Percentiles rank a stretch among this genome's conserved stretches.
phyloP scores from a whole-genome alignment of 2,888 invertebrate genomes.

The Hirtodrosophila alboralis region DNA sequence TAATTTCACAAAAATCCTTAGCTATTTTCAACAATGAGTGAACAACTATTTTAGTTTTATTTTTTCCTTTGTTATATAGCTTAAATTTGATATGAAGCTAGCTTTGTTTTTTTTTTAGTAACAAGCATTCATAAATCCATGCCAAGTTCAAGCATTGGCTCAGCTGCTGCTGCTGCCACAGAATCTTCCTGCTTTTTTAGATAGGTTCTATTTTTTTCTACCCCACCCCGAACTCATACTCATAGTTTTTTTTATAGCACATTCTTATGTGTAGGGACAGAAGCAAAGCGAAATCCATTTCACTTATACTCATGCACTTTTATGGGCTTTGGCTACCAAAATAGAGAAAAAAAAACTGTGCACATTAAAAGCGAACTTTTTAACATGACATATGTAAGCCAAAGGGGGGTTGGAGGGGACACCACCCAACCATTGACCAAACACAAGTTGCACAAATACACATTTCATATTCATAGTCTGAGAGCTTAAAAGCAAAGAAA shows the following conservation, averaged over 20 bases:
- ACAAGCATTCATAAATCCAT: slow-evolving; percentile 67
- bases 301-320: slow-evolving; percentile 77
- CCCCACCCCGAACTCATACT: no score
- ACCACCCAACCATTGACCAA: slow-evolving; percentile 47
- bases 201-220: slow-evolving; percentile 25
- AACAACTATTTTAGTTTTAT: no score
- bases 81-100: slow-evolving; percentile 28
- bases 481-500: slow-evolving; percentile 76
- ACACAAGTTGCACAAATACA: slow-evolving; percentile 74
- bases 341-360: no score
- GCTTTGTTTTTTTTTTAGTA: not conserved
- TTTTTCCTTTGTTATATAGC: slow-evolving; percentile 7
- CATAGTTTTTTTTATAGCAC: slow-evolving; percentile 72
- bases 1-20: no score
- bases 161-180: slow-evolving; percentile 24
- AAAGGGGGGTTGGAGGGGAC: not conserved
- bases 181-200: slow-evolving; percentile 1
- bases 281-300: slow-evolving; percentile 69
- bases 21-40: no score
- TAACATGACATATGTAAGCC: slow-evolving; percentile 75
- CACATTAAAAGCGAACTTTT: slow-evolving; percentile 76
- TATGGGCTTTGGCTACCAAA: slow-evolving; percentile 74
- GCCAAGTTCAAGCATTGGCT: slow-evolving; percentile 59
- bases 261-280: slow-evolving; percentile 71
- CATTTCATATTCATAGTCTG: slow-evolving; percentile 77